Percentiles rank a stretch among this genome's conserved stretches.
Conservation (phyloP, 2,888 invertebrate species). For the Neocrepidodera transversa region DNA sequence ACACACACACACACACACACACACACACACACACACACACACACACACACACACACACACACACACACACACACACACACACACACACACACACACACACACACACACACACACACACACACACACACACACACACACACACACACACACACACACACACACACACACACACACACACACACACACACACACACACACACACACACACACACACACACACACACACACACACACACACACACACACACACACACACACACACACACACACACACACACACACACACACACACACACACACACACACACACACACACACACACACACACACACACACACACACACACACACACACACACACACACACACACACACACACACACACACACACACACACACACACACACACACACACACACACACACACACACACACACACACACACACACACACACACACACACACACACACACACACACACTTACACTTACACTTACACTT, state of each 20-base stretch:
- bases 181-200: conserved; percentile 11
- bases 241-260: conserved; percentile 11
- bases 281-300: conserved; percentile 11
- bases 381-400: conserved; percentile 11
- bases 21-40: conserved; percentile 17
- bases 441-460: conserved; percentile 11
- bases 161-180: conserved; percentile 11
- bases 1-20: conserved; percentile 17
- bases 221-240: conserved; percentile 11
- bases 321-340: conserved; percentile 11
- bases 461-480: conserved; percentile 11
- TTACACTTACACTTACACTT: not conserved
- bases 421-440: conserved; percentile 11
- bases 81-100: conserved; percentile 17
- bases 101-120: conserved; percentile 17
- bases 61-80: conserved; percentile 17
- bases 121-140: conserved; percentile 17
- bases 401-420: conserved; percentile 11
- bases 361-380: conserved; percentile 11
- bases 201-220: conserved; percentile 11
- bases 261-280: conserved; percentile 11
- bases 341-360: conserved; percentile 11
- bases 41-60: conserved; percentile 17
- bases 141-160: conserved; percentile 14
- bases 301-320: conserved; percentile 11